Percentiles rank a stretch among this genome's conserved stretches.
Conservation (phyloP, 92 coral and sea anemone species). For the Zoanthus solanderi region DNA sequence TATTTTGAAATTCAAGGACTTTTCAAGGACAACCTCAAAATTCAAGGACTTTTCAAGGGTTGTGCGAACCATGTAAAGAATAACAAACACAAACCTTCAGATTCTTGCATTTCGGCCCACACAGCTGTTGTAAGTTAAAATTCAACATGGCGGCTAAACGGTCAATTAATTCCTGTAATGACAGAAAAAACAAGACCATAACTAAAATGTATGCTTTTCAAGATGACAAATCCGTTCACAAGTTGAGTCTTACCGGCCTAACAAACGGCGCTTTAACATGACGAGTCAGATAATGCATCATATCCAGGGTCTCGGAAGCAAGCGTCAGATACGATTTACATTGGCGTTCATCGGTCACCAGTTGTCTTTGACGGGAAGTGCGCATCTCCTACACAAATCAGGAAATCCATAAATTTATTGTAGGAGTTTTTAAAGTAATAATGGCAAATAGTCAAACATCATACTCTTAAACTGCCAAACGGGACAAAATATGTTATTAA, state of each 20-base stretch:
- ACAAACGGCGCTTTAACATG: conserved; percentile 89
- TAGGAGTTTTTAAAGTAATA: no score
- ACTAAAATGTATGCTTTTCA: no score
- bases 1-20: no score
- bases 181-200: not conserved
- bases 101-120: conserved; percentile 97
- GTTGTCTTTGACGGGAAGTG: conserved; percentile 89
- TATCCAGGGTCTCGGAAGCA: conserved; percentile 94
- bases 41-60: no score
- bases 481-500: no score
- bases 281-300: conserved; percentile 94
- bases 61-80: no score
- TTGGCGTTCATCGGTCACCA: conserved; percentile 93
- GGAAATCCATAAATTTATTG: not conserved
- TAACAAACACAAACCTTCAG: conserved; percentile 70
- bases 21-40: no score
- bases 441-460: no score
- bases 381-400: conserved; percentile 77
- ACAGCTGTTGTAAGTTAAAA: conserved; percentile 91
- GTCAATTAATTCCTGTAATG: conserved; percentile 87
- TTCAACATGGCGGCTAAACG: conserved; percentile 97
- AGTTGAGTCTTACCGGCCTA: conserved; percentile 80
- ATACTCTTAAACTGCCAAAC: no score
- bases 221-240: not conserved
- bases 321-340: conserved; percentile 96